These are phyloP conservation scores for Octomys mimax DNA, from an alignment of 2,797 vertebrate species.

Conservation along the genomic window DNA sequence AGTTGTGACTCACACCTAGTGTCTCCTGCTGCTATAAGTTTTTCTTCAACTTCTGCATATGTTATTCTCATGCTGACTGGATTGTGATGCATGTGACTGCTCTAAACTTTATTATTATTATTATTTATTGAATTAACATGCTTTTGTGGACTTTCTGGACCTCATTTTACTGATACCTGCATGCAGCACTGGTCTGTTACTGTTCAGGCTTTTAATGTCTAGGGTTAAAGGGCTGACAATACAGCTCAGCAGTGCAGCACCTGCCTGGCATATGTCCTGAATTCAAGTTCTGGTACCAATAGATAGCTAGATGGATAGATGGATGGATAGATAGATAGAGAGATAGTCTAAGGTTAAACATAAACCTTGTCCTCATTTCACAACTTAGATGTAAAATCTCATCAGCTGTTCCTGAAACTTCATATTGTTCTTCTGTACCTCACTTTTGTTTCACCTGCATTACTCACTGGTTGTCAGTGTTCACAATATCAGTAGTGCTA, in stretches of 20 bases:
- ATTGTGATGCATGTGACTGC: background rate
- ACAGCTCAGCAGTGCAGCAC: no score
- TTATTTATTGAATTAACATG: background rate
- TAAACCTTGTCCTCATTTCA: background rate
- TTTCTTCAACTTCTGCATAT: background rate
- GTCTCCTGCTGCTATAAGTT: background rate
- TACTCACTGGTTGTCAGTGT: background rate
- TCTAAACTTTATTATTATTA: slow-evolving; percentile 6
- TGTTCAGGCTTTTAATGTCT: background rate
- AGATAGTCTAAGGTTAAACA: background rate
- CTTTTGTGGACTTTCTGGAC: slow-evolving; percentile 35
- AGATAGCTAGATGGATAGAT: no score
- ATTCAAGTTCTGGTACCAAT: no score
- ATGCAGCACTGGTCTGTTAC: background rate
- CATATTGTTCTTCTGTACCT: background rate
- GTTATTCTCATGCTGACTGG: background rate
- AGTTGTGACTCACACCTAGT: background rate
- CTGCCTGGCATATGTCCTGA: no score
- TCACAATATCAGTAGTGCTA: background rate
- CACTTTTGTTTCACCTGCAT: background rate
- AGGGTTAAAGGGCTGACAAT: background rate
- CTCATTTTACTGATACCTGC: background rate
- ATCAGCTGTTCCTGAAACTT: background rate
- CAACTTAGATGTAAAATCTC: background rate
- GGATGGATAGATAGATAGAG: no score